Base-by-base conservation (phyloP, 2,888 invertebrate species). In the Melanostoma scalare region DNA sequence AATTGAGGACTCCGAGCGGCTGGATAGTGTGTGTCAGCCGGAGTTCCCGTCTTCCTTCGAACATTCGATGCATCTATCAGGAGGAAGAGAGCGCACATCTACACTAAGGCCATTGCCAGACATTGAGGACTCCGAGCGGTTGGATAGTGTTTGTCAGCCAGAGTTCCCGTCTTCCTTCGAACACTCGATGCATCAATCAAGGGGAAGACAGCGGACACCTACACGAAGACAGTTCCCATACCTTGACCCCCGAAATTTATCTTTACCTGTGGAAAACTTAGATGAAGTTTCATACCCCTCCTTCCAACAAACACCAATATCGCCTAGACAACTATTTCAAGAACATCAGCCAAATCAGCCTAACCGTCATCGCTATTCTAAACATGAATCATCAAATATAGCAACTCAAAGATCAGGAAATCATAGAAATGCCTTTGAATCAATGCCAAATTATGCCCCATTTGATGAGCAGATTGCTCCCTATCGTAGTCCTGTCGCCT, bases 381-480 rank as follows among this genome's bases (percentile, higher is more conserved):
- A 30, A 31, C 2, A 33, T 36, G 9, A 42, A 6, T 35, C 6
- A 31, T 6, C 2, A 6, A 31, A 3, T 4, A 6, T 3, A 3
- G 2, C 4, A 1, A 1, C 40, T 10, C 55, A 68, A 6, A 68
- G 81, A 33, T 3, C 50, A 38, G 81, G 81, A 0, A 76, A 81
- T 38, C 77, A 61, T 6, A 53, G 38, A 38, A 10, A 61, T 3
- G 67, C 61, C 4, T 81, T 81, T n/a, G 36, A 31, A 35, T 6
- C 44, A 5, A 56, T 81, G 72, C 67, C 72, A 2, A 6, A 76
- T 20, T 77, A 81, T 46, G 76, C 72, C 0, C 76, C 76, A 5
- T 81, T 81, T 31, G 38, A 67, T 9, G 3, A 77, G 8, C 81
- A 81, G 44, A 61, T 76, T 44, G 48, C 46, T 31, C 20, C 71